Conservation (phyloP, 2,113 vertebrate species). For the Tachycineta bicolor region DNA sequence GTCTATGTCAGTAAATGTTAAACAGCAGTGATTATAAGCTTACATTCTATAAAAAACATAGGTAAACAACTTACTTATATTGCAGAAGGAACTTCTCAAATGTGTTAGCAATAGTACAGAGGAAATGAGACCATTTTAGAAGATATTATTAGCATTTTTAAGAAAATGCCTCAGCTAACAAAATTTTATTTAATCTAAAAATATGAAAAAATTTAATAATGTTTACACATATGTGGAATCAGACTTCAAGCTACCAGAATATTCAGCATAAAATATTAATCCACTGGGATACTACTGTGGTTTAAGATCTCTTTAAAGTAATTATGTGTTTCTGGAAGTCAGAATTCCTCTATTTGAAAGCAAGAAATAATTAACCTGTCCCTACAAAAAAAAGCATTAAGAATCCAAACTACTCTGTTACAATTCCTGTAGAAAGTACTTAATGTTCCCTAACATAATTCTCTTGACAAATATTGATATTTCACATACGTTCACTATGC, state of each 20-base stretch:
- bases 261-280: background rate
- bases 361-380: background rate
- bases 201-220: background rate
- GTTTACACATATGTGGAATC: background rate
- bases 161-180: background rate
- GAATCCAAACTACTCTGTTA: background rate
- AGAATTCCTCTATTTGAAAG: background rate
- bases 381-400: background rate
- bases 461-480: background rate
- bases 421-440: background rate
- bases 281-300: background rate
- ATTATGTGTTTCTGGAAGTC: background rate
- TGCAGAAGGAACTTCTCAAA: background rate
- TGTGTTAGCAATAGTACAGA: background rate
- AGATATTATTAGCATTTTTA: background rate
- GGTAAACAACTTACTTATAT: background rate
- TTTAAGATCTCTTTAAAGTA: background rate
- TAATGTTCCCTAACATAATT: background rate
- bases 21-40: conserved; percentile 74
- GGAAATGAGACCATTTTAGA: background rate
- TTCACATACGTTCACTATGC: background rate
- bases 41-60: conserved; percentile 69
- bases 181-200: background rate
- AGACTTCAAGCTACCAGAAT: background rate
- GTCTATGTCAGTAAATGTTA: conserved; percentile 80